Evolutionary conservation across 2,888 invertebrate genomes (phyloP).

Genomic region (Plemyria rubiginata): DNA sequence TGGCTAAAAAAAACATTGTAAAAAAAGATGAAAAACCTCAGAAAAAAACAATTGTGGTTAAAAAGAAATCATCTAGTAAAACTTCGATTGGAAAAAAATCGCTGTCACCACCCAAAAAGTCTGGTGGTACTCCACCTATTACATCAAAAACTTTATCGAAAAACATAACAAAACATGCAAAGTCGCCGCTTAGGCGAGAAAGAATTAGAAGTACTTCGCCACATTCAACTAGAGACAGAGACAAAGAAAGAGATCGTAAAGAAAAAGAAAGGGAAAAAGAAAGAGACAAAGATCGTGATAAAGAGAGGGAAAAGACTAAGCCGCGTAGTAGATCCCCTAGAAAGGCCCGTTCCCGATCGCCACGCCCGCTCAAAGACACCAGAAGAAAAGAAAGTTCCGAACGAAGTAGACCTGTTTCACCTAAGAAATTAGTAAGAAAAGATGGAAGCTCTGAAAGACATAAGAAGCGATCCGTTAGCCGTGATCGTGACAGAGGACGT

Average conservation of each 20-base stretch:
- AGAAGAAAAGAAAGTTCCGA: slow-evolving; percentile 79
- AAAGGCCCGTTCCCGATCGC: slow-evolving; percentile 77
- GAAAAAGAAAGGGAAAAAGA: slow-evolving; percentile 77
- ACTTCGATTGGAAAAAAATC: slow-evolving; percentile 75
- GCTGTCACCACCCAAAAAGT: slow-evolving; percentile 79
- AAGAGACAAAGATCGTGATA: slow-evolving; percentile 77
- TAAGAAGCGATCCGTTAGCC: slow-evolving; percentile 70
- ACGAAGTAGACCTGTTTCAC: slow-evolving; percentile 78
- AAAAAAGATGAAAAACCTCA: slow-evolving; percentile 76
- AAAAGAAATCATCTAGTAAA: slow-evolving; percentile 70
- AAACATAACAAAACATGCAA: slow-evolving; percentile 69
- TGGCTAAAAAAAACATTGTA: slow-evolving; percentile 69
- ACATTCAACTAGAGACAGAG: slow-evolving; percentile 74
- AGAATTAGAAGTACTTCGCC: slow-evolving; percentile 75
- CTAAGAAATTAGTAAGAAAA: slow-evolving; percentile 73
- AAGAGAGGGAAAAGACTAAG: slow-evolving; percentile 80
- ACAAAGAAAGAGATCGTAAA: slow-evolving; percentile 79
- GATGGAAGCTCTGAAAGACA: slow-evolving; percentile 75
- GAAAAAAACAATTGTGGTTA: slow-evolving; percentile 69
- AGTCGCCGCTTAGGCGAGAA: slow-evolving; percentile 75
- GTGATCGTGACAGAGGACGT: slow-evolving; percentile 82
- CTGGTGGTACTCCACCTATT: slow-evolving; percentile 81
- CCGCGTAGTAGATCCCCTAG: slow-evolving; percentile 79
- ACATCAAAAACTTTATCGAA: slow-evolving; percentile 74
- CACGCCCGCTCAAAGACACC: slow-evolving; percentile 76